Evolutionary conservation across 2,888 invertebrate genomes (phyloP).

Genomic region (Thysanoteuthis rhombus): DNA sequence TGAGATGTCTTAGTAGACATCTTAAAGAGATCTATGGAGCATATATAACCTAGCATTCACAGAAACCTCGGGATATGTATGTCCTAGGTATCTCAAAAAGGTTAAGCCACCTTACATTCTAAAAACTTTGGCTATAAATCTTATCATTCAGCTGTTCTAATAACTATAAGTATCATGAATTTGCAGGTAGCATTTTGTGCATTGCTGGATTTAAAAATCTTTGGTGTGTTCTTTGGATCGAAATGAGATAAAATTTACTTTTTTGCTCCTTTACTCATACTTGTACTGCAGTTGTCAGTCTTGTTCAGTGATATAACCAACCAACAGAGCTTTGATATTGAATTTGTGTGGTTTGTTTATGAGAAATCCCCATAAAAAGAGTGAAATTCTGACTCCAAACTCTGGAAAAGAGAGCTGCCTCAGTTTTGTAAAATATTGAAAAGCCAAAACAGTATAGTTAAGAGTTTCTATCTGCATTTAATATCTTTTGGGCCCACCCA

Average conservation of each 20-base stretch:
- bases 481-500: not conserved
- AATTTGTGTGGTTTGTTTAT: not conserved
- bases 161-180: not conserved
- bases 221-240: not conserved
- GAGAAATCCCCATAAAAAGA: not conserved
- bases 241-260: not conserved
- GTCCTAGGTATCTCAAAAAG: no score
- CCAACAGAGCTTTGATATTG: not conserved
- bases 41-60: no score
- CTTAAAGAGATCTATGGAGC: no score
- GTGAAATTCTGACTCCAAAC: not conserved
- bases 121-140: not conserved
- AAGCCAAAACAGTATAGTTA: not conserved
- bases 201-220: not conserved
- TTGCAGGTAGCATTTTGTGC: not conserved
- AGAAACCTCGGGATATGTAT: no score
- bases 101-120: not conserved
- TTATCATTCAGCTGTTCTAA: not conserved
- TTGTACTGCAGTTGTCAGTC: no score
- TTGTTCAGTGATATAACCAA: not conserved
- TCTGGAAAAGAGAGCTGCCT: not conserved
- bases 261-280: not conserved
- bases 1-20: no score
- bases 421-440: not conserved
- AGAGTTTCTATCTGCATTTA: not conserved